phyloP scores from a whole-genome alignment of 2,113 vertebrate genomes.

The Isurus oxyrinchus region DNA sequence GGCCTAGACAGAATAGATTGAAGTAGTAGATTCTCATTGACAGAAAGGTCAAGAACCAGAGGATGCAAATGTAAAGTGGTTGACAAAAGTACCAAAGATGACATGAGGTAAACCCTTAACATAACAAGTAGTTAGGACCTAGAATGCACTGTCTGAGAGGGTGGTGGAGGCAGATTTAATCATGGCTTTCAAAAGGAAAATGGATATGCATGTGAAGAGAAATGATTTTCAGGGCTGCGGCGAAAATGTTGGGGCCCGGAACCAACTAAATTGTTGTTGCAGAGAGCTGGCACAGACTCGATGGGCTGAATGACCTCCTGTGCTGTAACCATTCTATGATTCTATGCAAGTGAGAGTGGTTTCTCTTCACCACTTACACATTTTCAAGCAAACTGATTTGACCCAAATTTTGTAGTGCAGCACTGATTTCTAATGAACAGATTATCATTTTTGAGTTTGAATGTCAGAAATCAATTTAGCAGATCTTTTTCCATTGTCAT shows the following conservation, averaged over 20 bases:
- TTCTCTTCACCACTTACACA: neutral
- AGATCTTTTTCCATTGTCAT: neutral
- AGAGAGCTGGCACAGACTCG: neutral
- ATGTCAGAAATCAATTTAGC: neutral
- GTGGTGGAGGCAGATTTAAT: neutral
- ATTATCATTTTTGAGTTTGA: neutral
- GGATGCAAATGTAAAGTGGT: neutral
- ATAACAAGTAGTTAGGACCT: too few species aligned
- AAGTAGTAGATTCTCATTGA: neutral
- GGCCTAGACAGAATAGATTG: neutral
- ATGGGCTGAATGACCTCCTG: neutral
- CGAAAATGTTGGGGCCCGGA: neutral
- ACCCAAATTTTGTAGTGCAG: neutral
- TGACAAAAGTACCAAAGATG: neutral
- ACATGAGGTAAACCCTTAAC: neutral
- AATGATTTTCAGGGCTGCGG: neutral
- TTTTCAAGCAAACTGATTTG: neutral
- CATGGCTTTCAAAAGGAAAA: neutral
- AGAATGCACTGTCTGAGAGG: neutral
- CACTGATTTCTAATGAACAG: neutral
- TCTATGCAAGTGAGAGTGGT: neutral
- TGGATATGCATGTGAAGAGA: neutral
- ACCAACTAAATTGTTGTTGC: neutral
- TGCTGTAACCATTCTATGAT: neutral
- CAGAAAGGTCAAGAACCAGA: neutral